Evolutionary conservation across 2,113 vertebrate genomes (phyloP), one percentile per base, ranked within the genome.

Genomic region (Eptesicus fuscus): DNA sequence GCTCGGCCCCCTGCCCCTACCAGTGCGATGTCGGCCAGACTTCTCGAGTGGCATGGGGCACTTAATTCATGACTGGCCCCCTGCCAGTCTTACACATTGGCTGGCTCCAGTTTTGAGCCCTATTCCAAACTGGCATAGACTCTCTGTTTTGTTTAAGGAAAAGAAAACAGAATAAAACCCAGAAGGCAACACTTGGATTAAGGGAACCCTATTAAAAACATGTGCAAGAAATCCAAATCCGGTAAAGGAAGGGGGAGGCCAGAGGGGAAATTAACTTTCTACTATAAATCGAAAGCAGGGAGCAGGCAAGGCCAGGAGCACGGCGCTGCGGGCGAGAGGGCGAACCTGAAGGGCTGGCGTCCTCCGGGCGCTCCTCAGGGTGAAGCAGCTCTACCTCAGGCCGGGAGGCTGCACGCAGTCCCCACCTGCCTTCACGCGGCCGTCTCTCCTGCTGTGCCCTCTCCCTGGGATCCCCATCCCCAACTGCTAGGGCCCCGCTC

Each of bases 101-200:
- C 97, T 96, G 88, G 93, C 98, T 96, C 82, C 95, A 76, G 90
- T 91, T 93, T 37, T 10, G 63, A 23, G 7, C 70, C 37, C 95
- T 77, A 74, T 96, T 96, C 28, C 93, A 88, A 20, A 86, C 96
- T 98, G 98, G 98, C 97, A 97, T 0, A 42, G 96, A 67, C 92
- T 51, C 77, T 97, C 94, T 97, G 82, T 96, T 96, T 97, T 77
- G 92, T 92, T 97, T 0, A 0, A 96, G 69, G 89, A 96, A 96
- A 97, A 97, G 96, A 83, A 93, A 1, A 95, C 78, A 95, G 97
- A 96, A 96, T 97, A 96, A 86, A 91, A 88, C 5, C 89, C 94
- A 96, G 94, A 97, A 87, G 95, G 95, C 97, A 96, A 92, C 69
- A 37, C 10, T 88, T 91, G 90, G 47, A 96, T 91, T 84, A 95